A percentile compares a stretch with the other conserved stretches of the same genome.
Evolutionary conservation across 2,113 vertebrate genomes (phyloP).

Genomic region (Atherinomorus stipes): DNA sequence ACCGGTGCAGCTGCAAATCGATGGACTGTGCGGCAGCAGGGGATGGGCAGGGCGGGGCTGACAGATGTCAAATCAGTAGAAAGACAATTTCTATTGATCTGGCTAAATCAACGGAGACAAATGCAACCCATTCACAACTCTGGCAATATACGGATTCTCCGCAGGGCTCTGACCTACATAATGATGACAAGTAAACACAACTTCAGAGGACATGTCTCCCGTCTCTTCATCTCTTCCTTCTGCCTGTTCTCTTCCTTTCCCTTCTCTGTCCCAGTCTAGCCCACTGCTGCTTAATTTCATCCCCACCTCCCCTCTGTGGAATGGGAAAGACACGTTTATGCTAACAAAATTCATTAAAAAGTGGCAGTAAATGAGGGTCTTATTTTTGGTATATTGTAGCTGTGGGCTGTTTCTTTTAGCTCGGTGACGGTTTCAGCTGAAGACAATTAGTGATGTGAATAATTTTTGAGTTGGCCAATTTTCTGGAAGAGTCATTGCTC

Average conservation of each 20-base stretch:
- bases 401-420: conserved; percentile 16
- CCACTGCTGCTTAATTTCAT: neutral
- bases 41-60: conserved; percentile 23
- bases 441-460: conserved; percentile 55
- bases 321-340: conserved; percentile 54
- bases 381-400: conserved; percentile 59
- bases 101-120: conserved; percentile 60
- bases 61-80: conserved; percentile 63
- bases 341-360: conserved; percentile 76
- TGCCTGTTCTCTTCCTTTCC: conserved; percentile 19
- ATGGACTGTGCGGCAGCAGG: conserved; percentile 46
- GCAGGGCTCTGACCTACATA: conserved; percentile 82
- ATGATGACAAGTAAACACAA: conserved; percentile 78
- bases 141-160: conserved; percentile 59
- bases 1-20: conserved; percentile 52
- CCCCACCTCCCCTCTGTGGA: conserved; percentile 12
- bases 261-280: conserved; percentile 36
- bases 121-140: conserved; percentile 57
- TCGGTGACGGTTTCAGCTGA: conserved; percentile 29
- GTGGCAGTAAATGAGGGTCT: conserved; percentile 60
- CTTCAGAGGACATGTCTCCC: conserved; percentile 68
- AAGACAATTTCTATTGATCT: conserved; percentile 68
- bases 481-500: conserved; percentile 53
- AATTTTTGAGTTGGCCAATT: conserved; percentile 55
- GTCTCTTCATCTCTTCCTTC: conserved; percentile 40